Percentiles rank a stretch among this genome's conserved stretches.
These are phyloP conservation scores for Nestor notabilis DNA, from an alignment of 2,113 vertebrate species.

Conservation along the genomic window DNA sequence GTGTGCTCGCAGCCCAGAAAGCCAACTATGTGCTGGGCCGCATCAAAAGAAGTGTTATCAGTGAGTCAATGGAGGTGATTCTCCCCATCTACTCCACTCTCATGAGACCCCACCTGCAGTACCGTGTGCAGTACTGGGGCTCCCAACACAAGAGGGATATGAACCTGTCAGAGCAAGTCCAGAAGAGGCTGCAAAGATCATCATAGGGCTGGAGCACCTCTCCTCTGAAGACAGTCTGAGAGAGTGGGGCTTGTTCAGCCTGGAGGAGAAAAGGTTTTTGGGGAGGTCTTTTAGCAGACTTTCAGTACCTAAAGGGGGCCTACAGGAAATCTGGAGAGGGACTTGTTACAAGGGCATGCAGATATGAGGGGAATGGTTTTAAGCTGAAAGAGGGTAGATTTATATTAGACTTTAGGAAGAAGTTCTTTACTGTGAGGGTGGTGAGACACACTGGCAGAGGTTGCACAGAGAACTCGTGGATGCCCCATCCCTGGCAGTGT, in stretches of 20 bases:
- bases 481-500: not conserved
- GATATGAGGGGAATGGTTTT: not conserved
- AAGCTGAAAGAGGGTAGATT: not conserved
- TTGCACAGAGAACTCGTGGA: not conserved
- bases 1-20: not conserved
- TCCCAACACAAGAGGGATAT: not conserved
- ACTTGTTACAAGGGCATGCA: not conserved
- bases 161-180: not conserved
- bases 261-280: not conserved
- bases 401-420: not conserved
- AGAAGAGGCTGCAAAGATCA: not conserved
- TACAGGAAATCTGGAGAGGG: not conserved
- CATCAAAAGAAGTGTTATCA: not conserved
- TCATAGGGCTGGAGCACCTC: not conserved
- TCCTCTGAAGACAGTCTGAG: not conserved
- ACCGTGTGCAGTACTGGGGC: not conserved
- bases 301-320: not conserved
- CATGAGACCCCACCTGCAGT: not conserved
- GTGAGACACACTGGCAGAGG: not conserved
- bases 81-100: not conserved
- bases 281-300: not conserved
- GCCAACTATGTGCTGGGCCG: not conserved
- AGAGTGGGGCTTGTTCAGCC: not conserved
- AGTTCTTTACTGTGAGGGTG: not conserved
- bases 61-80: not conserved